phyloP scores from a whole-genome alignment of 2,797 vertebrate species.

The Chelmon rostratus region DNA sequence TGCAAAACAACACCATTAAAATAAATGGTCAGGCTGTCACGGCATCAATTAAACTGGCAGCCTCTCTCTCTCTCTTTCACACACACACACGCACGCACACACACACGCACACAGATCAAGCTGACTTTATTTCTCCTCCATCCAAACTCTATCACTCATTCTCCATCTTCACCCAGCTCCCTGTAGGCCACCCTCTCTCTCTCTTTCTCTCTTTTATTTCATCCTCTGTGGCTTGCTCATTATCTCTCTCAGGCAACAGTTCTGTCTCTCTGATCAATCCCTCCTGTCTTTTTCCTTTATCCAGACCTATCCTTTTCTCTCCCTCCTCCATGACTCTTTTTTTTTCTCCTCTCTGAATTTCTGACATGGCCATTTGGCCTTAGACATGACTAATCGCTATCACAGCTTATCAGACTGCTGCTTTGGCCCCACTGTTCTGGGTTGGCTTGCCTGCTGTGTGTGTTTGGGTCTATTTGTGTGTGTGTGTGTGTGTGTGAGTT shows the following conservation, averaged over 20 bases:
- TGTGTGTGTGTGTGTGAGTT: constrained; percentile 19
- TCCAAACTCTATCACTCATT: constrained; percentile 65
- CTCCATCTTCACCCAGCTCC: constrained; percentile 45
- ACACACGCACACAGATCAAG: constrained; percentile 45
- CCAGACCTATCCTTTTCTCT: constrained; percentile 52
- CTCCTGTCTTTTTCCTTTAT: constrained; percentile 55
- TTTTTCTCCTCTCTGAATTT: constrained; percentile 31
- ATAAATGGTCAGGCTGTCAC: constrained; percentile 72
- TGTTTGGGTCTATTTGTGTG: constrained; percentile 10
- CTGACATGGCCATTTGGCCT: constrained; percentile 76
- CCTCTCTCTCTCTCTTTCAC: constrained; percentile 25
- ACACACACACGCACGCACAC: constrained; percentile 3
- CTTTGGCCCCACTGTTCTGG: constrained; percentile 56
- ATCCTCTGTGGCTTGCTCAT: constrained; percentile 61
- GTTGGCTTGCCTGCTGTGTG: constrained; percentile 33
- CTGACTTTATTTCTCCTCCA: constrained; percentile 66
- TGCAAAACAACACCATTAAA: constrained; percentile 74
- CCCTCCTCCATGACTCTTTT: constrained; percentile 27
- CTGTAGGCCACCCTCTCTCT: constrained; percentile 17
- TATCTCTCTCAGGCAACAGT: constrained; percentile 64
- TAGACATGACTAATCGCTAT: constrained; percentile 78
- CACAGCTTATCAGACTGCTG: constrained; percentile 72
- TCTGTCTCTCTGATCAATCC: constrained; percentile 72
- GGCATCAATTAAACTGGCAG: constrained; percentile 76
- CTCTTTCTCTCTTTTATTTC: constrained; percentile 52